Evolutionary conservation across 2,888 invertebrate genomes (phyloP), one percentile per base, ranked within the genome.

Genomic region (Brachylomia viminalis): DNA sequence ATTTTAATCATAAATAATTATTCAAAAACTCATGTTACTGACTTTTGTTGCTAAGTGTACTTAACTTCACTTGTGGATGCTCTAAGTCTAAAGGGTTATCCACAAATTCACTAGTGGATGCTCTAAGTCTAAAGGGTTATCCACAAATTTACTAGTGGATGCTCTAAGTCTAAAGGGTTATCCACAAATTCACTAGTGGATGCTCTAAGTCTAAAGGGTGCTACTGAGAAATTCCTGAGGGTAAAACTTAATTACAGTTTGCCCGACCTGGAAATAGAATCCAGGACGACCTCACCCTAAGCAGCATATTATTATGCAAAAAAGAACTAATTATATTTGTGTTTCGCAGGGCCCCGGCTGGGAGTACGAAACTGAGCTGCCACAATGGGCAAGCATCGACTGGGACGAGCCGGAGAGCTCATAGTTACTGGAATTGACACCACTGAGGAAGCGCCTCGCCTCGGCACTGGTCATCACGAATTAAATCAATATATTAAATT

Each of bases 351-450:
- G 99, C 52, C 98, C 99, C 75, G 99, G 98, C 67, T 99, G 99
- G 99, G 98, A 98, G 91, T 99, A 98, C 94, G 98, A 98, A 95
- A 99, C 99, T 2, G 98, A 98, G 91, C 96, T 99, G 88, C 99
- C 99, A 0, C 98, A 98, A 73, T 99, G 99, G 99, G 99, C 99
- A 56, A 97, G 97, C 91, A 97, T 98, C 70, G 98, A 98, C 88
- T 99, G 99, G 99, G 96, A 97, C 77, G 98, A 98, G 90, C 97
- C 97, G 62, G 97, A 98, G 47, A 91, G 77, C 83, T 96, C 96
- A 94, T 96, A 96, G 96, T 96, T 87, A 90, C 92, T 92, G 88
- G 92, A 92, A 87, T 83, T 92, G 85, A 89, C 91, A 90, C 91
- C 92, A 87, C 88, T 94, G 87, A 85, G 88, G 90, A 90, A 86